Evolutionary conservation across 2,888 invertebrate species (phyloP), one percentile per base, ranked within the genome.

Genomic region (Caenorhabditis plicata): DNA sequence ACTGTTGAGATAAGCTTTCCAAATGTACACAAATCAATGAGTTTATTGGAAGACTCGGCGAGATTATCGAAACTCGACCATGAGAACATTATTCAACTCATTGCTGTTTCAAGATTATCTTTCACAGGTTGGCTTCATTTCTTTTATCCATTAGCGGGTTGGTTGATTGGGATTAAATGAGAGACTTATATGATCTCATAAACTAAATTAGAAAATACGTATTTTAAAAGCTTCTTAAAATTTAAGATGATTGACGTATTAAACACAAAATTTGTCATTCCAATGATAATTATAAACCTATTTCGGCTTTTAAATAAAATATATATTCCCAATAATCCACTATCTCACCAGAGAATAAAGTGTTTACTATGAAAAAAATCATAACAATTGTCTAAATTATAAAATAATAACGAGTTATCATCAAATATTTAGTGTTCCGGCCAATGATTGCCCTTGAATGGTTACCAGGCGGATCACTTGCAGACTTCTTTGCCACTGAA

Each of bases 371-470:
- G n/a, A n/a, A n/a, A n/a, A n/a, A n/a, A n/a, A n/a, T n/a, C n/a
- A n/a, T n/a, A n/a, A n/a, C n/a, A n/a, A n/a, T n/a, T n/a, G n/a
- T n/a, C n/a, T n/a, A n/a, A n/a, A n/a, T n/a, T n/a, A n/a, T n/a
- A n/a, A n/a, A n/a, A n/a, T n/a, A n/a, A n/a, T n/a, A n/a, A n/a
- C n/a, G n/a, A n/a, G n/a, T n/a, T n/a, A n/a, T n/a, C n/a, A n/a
- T n/a, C n/a, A n/a, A 13, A 9, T 27, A 53, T 65, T 23, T 40
- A 61, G 77, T 73, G 27, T 76, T 77, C 45, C 73, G 77, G 15
- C 78, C 78, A 23, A 71, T 78, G 74, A 69, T 78, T 36, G 78
- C 75, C 0, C 64, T 79, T 68, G 78, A 78, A 53, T 78, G 78
- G 78, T 71, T 78, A 4, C 66, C 74, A 0, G 78, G 78, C 5